These are phyloP conservation scores for Gymnodraco acuticeps DNA, from an alignment of 2,797 vertebrate genomes.

Conservation along the genomic window DNA sequence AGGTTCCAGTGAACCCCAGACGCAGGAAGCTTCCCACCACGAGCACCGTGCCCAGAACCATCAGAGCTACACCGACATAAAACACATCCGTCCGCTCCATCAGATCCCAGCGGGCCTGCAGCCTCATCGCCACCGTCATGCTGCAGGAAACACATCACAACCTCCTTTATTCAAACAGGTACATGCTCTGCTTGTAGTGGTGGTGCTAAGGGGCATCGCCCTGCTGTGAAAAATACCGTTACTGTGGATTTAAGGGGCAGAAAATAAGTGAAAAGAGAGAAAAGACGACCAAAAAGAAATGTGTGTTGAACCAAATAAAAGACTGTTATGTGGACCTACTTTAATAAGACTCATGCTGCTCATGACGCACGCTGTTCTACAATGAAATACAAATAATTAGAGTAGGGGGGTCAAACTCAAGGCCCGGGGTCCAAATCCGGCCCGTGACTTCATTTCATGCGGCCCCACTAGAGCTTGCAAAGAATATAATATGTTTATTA, in stretches of 20 bases:
- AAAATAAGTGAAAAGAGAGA: neutral
- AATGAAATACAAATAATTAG: too few relatives aligned
- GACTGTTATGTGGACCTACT: neutral
- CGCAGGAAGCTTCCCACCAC: conserved; percentile 93
- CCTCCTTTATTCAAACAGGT: neutral
- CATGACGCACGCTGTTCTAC: too few relatives aligned
- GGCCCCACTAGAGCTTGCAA: too few relatives aligned
- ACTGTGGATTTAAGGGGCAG: neutral
- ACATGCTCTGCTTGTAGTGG: neutral
- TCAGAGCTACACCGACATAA: conserved; percentile 80
- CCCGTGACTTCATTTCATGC: too few relatives aligned
- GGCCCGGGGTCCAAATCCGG: too few relatives aligned
- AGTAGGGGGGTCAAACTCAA: too few relatives aligned
- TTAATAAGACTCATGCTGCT: neutral
- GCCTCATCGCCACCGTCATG: conserved; percentile 90
- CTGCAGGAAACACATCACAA: conserved; percentile 72
- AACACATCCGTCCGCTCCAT: conserved; percentile 83
- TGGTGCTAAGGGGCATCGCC: too few relatives aligned
- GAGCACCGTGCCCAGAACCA: conserved; percentile 85
- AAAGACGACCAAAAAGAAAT: too few relatives aligned
- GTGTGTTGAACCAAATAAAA: neutral
- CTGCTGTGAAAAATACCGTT: neutral
- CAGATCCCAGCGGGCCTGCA: conserved; percentile 85
- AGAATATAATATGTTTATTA: too few relatives aligned
- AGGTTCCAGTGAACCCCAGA: conserved; percentile 94